A percentile compares a stretch with the other conserved stretches of the same genome.
Evolutionary conservation across 2,888 invertebrate genomes (phyloP).

Genomic region (Epiblema foenella): DNA sequence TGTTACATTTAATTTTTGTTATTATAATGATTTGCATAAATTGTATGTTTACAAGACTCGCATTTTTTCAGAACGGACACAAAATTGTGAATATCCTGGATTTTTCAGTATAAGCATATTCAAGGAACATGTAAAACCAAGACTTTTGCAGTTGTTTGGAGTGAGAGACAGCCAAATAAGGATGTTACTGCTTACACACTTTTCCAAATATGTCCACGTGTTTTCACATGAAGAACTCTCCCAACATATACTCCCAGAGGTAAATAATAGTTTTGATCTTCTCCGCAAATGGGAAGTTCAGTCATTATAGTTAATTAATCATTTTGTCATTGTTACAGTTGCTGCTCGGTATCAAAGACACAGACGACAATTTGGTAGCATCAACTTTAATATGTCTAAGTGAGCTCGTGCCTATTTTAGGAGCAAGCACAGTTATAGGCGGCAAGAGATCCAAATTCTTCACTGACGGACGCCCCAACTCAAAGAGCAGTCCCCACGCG

Average conservation of each 20-base stretch:
- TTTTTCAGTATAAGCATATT: constrained; percentile 89
- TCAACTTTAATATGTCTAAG: constrained; percentile 92
- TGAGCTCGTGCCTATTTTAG: constrained; percentile 93
- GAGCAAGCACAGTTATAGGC: constrained; percentile 93
- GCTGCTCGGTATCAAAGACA: constrained; percentile 94
- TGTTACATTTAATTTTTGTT: background rate
- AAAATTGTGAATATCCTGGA: constrained; percentile 78
- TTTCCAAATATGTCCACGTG: constrained; percentile 89
- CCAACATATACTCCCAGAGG: constrained; percentile 93
- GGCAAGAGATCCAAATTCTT: constrained; percentile 92
- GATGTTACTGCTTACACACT: constrained; percentile 90
- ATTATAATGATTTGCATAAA: too few relatives aligned
- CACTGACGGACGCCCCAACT: constrained; percentile 93
- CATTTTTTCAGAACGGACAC: constrained; percentile 66
- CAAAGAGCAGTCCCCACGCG: constrained; percentile 56
- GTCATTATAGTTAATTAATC: background rate
- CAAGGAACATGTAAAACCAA: constrained; percentile 90
- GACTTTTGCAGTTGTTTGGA: constrained; percentile 91
- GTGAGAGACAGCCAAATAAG: constrained; percentile 93
- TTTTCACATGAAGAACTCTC: constrained; percentile 92
- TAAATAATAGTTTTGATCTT: constrained; percentile 61
- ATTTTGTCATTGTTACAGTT: constrained; percentile 80
- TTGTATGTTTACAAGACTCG: background rate
- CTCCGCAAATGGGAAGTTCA: too few relatives aligned
- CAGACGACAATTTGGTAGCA: constrained; percentile 92